Evolutionary conservation across 2,888 invertebrate genomes (phyloP).

Genomic region (Elmis aenea): DNA sequence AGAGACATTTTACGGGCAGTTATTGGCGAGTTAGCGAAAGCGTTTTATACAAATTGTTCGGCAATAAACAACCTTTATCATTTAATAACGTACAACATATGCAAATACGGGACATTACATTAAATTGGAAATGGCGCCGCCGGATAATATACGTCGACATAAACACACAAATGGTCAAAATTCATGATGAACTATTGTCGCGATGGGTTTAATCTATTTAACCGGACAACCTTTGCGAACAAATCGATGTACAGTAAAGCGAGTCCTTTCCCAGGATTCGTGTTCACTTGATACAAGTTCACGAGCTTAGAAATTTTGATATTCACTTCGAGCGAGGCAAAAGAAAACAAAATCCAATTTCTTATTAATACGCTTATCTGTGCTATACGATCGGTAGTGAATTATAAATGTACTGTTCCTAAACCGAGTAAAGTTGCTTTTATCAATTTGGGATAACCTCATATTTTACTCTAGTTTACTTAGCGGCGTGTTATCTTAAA

Average conservation of each 20-base stretch:
- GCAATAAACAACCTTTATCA: slow-evolving; percentile 28
- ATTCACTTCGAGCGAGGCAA: no score
- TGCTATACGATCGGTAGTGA: slow-evolving; percentile 9
- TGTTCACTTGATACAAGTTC: no score
- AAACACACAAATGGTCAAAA: slow-evolving; percentile 20
- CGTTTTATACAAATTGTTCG: slow-evolving; percentile 23
- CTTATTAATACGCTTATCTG: slow-evolving; percentile 11
- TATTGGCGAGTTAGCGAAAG: slow-evolving; percentile 14
- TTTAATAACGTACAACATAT: slow-evolving; percentile 24
- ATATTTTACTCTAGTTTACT: slow-evolving; percentile 5
- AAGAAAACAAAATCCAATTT: slow-evolving; percentile 7
- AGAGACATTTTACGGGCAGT: slow-evolving; percentile 5
- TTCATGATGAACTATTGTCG: slow-evolving; percentile 19
- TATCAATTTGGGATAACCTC: slow-evolving; percentile 9
- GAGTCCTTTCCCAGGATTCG: no score
- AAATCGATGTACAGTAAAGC: no score
- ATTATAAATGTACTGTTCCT: slow-evolving; percentile 10
- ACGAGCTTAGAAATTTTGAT: no score
- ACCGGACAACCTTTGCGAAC: no score
- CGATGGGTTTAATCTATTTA: slow-evolving; percentile 11
- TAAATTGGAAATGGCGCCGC: slow-evolving; percentile 12
- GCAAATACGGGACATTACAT: slow-evolving; percentile 19
- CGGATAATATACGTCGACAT: slow-evolving; percentile 16
- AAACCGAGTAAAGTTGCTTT: slow-evolving; percentile 5
- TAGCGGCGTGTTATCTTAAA: slow-evolving; percentile 7